A percentile compares a stretch with the other conserved stretches of the same genome.
Evolutionary conservation across 1,140 invertebrate genomes (phyloP).

Genomic region (Cylas formicarius): DNA sequence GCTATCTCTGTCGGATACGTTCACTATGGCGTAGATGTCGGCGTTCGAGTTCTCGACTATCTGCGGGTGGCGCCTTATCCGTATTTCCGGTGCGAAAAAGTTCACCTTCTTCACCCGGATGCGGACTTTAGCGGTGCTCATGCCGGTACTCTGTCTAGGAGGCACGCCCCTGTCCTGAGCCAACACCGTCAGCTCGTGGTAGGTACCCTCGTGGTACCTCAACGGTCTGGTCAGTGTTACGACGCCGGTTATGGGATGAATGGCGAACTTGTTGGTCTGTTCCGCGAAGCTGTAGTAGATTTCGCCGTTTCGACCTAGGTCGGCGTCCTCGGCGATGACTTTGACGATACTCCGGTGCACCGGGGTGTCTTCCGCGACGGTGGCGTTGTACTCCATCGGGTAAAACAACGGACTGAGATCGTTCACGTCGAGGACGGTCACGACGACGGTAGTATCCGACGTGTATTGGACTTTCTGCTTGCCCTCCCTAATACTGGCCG

Average conservation of each 20-base stretch:
- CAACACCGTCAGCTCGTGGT: slow-evolving; percentile 69
- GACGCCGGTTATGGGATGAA: slow-evolving; percentile 86
- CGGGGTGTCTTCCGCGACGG: slow-evolving; percentile 84
- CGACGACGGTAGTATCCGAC: slow-evolving; percentile 64
- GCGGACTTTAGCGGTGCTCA: slow-evolving; percentile 64
- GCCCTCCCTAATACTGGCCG: slow-evolving; percentile 52
- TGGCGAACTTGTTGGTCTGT: slow-evolving; percentile 74
- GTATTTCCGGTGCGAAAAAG: slow-evolving; percentile 75
- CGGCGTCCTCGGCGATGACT: slow-evolving; percentile 86
- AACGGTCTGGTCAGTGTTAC: slow-evolving; percentile 77
- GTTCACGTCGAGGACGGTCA: slow-evolving; percentile 83
- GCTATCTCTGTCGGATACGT: slow-evolving; percentile 72
- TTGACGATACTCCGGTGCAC: slow-evolving; percentile 69
- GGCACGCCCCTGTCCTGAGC: slow-evolving; percentile 74
- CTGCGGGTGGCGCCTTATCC: slow-evolving; percentile 68
- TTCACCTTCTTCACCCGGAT: slow-evolving; percentile 81
- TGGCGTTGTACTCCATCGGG: slow-evolving; percentile 74
- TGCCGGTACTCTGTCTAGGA: slow-evolving; percentile 52
- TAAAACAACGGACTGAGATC: slow-evolving; percentile 90
- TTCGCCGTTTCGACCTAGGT: slow-evolving; percentile 88
- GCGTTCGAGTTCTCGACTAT: slow-evolving; percentile 78
- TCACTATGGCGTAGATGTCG: slow-evolving; percentile 84
- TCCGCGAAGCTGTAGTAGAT: slow-evolving; percentile 93
- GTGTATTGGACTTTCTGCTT: slow-evolving; percentile 52
- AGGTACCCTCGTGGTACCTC: slow-evolving; percentile 52